phyloP scores from a whole-genome alignment of 2,888 invertebrate species.

The Caenorhabditis imperialis region DNA sequence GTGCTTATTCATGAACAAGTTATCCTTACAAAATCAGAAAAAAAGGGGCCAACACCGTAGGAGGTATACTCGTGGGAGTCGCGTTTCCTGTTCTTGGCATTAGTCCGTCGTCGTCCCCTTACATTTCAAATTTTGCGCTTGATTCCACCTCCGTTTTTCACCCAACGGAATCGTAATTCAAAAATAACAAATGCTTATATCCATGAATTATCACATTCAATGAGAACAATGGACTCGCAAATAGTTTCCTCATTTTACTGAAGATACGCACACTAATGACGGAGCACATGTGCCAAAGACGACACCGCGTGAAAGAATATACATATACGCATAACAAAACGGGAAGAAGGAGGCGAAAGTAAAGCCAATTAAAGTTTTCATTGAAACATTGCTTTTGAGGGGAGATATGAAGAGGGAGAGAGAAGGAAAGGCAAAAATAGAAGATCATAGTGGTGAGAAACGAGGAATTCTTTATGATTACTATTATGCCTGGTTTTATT shows the following conservation, averaged over 20 bases:
- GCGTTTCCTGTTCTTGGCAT: constrained; percentile 50
- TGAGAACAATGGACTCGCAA: no score
- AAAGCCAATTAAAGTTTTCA: constrained; percentile 47
- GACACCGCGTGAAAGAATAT: constrained; percentile 22
- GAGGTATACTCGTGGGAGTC: constrained; percentile 52
- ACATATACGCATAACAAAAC: constrained; percentile 32
- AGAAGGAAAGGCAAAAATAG: no score
- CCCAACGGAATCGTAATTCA: no score
- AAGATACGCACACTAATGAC: constrained; percentile 38
- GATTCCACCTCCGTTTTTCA: constrained; percentile 25
- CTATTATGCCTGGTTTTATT: no score
- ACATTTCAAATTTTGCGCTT: constrained; percentile 46
- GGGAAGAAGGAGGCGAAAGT: constrained; percentile 10
- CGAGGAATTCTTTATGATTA: no score
- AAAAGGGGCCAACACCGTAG: constrained; percentile 40
- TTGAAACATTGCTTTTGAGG: constrained; percentile 40
- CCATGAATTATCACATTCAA: no score
- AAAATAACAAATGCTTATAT: no score
- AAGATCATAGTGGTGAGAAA: no score
- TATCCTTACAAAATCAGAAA: not conserved
- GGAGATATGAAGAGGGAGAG: not conserved
- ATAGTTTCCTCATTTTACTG: not conserved
- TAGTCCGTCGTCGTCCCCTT: constrained; percentile 28
- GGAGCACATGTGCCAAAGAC: constrained; percentile 40
- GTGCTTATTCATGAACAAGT: no score